Conservation (phyloP, 2,113 vertebrate species). For the Natator depressus region DNA sequence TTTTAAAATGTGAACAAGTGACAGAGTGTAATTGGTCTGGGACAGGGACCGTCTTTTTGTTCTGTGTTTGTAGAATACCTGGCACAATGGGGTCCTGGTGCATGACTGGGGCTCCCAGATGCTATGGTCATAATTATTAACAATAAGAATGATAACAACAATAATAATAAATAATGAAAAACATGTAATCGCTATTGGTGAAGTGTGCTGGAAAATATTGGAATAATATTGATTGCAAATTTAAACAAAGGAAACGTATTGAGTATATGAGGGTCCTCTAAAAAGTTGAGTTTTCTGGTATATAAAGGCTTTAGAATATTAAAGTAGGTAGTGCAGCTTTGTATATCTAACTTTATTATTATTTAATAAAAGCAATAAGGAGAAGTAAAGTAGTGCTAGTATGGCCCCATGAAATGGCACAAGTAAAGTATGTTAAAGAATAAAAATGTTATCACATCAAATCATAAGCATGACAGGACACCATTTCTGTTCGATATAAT, state of each 20-base stretch:
- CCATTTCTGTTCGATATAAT: neutral
- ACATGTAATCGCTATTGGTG: neutral
- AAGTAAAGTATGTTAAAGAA: neutral
- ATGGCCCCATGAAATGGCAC: neutral
- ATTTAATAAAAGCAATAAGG: neutral
- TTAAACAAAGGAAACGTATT: neutral
- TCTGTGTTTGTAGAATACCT: too few species aligned
- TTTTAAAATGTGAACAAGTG: neutral
- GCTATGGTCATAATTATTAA: too few species aligned
- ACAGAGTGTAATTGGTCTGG: too few species aligned
- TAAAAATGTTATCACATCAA: neutral
- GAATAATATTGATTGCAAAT: neutral
- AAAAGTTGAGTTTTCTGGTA: neutral
- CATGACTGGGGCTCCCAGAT: too few species aligned
- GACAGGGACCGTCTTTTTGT: too few species aligned
- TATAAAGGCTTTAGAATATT: neutral
- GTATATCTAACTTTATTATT: neutral
- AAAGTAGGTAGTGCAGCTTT: neutral
- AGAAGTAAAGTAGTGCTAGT: neutral
- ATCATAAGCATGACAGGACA: neutral
- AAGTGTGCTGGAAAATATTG: neutral
- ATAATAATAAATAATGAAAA: neutral
- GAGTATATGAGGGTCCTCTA: neutral
- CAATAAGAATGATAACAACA: too few species aligned
- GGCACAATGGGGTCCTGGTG: too few species aligned